Percentiles rank a stretch among this genome's conserved stretches.
These are phyloP conservation scores for Boulengeromyrus knoepffleri DNA, from an alignment of 2,113 vertebrate species.

Conservation along the genomic window DNA sequence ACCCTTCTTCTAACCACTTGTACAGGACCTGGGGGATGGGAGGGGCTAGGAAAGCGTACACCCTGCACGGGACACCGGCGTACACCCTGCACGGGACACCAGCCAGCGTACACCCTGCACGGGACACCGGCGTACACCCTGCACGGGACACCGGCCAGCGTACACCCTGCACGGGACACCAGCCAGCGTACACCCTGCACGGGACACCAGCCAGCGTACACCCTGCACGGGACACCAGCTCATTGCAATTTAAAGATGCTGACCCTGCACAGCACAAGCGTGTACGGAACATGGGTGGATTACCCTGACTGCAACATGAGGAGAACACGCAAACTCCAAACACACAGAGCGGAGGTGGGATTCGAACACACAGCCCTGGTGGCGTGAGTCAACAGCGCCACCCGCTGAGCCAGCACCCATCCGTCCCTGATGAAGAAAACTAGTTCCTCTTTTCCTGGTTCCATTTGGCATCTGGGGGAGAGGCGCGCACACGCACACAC, in stretches of 20 bases:
- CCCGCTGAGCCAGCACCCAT: background rate
- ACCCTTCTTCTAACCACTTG: background rate
- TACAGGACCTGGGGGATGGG: background rate
- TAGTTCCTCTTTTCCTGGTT: background rate
- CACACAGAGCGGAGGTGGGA: background rate
- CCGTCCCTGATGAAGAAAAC: background rate
- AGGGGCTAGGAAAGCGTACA: background rate
- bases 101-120: background rate
- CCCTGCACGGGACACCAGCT: no score
- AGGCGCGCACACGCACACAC: background rate
- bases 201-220: background rate
- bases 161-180: background rate
- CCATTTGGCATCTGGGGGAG: background rate
- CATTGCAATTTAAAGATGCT: background rate
- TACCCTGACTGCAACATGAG: background rate
- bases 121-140: background rate
- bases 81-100: background rate
- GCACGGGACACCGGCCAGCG: no score
- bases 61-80: background rate
- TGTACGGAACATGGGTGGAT: background rate
- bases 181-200: background rate
- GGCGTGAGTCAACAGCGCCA: background rate
- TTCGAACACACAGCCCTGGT: background rate
- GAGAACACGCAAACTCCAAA: background rate
- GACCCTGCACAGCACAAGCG: background rate